These are phyloP conservation scores for Dipodomys merriami DNA, from an alignment of 2,113 vertebrate species.

Conservation along the genomic window DNA sequence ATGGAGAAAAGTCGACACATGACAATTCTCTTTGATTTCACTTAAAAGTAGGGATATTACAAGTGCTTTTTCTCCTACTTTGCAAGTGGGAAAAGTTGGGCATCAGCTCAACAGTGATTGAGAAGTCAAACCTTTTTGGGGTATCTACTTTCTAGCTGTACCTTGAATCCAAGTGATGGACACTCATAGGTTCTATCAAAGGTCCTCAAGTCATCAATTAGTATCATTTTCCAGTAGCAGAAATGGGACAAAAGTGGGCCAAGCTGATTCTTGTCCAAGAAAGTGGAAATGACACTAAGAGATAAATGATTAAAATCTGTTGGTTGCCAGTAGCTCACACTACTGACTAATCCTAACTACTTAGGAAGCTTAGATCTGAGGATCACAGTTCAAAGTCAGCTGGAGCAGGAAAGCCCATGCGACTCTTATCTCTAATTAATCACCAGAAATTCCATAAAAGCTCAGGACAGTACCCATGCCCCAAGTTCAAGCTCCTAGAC, in stretches of 20 bases:
- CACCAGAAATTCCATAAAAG: too few relatives aligned
- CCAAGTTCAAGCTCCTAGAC: too few relatives aligned
- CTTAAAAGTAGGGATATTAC: neutral
- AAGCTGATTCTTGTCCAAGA: neutral
- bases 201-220: neutral
- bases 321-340: neutral
- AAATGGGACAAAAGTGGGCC: neutral
- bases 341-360: too few relatives aligned
- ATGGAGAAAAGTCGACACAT: neutral
- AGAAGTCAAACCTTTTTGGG: neutral
- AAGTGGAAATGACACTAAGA: conserved; percentile 7
- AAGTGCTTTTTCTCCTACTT: neutral
- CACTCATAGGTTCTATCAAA: neutral
- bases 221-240: neutral
- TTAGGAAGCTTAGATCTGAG: too few relatives aligned
- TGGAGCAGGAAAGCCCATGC: too few relatives aligned
- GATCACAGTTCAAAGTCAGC: too few relatives aligned
- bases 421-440: too few relatives aligned
- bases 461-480: too few relatives aligned
- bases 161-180: neutral
- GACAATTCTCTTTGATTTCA: neutral
- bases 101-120: neutral
- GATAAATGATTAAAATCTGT: neutral
- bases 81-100: neutral
- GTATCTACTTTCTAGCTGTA: neutral